Base-by-base conservation (phyloP, 1,140 invertebrate species). In the Lanistes nyassanus region DNA sequence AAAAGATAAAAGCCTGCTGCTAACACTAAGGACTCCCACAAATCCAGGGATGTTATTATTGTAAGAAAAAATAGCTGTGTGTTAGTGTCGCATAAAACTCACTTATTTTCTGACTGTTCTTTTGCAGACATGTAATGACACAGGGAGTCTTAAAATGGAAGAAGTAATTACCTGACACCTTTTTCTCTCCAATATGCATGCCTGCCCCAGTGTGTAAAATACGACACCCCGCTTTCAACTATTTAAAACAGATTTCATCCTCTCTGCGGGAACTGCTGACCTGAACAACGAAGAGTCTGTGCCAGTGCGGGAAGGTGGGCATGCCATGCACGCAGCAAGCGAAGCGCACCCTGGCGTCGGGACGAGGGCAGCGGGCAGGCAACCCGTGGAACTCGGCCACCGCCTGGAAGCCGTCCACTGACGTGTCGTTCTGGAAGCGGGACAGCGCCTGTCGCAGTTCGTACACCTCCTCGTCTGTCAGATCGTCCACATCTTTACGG, bases 271-370 rank as follows among this genome's bases (percentile, higher is more conserved):
- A n/a, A n/a, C 21, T 64, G 23, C 34, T 53, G 26, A 80, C 79
- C 75, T 80, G 77, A 3, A 75, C 67, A 5, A 81, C 77, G 37
- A 76, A 75, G 21, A 81, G 74, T 34, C 79, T 64, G 68, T 81
- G 79, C 79, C 79, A 81, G 75, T 81, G 79, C 7, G 75, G 74
- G 67, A 81, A 81, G 36, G 71, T 81, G 21, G 79, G 62, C 79
- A 79, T 76, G 64, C 79, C 79, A n/a, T 79, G 79, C 13, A 76
- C 36, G 34, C 80, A 79, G 66, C 80, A 81, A 39, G 80, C 71
- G 31, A 64, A 67, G 36, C 75, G 60, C 51, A 74, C 64, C 26
- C 51, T 58, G 3, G 80, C 73, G 47, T 69, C 71, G 4, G 74
- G 69, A 23, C 68, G 56, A 26, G 77, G 80, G n/a, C 80, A 81